Conservation (phyloP, 1,140 invertebrate species). For the Drosophila ficusphila region DNA sequence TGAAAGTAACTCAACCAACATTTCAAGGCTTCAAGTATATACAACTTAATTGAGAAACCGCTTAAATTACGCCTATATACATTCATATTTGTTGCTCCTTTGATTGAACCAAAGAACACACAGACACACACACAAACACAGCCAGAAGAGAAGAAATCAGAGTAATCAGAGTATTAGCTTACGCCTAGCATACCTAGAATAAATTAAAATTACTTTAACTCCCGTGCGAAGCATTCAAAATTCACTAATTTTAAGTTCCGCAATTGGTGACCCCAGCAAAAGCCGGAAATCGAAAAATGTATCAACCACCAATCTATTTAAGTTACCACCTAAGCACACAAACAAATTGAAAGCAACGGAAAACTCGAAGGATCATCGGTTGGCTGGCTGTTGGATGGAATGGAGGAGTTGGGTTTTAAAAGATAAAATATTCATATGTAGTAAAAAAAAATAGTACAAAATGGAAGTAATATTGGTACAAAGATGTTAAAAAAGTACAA, state of each 20-base stretch:
- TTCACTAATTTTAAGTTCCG: constrained; percentile 69
- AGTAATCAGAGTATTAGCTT: constrained; percentile 19
- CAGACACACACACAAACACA: constrained; percentile 21
- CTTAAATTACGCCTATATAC: constrained; percentile 67
- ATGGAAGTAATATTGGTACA: neutral
- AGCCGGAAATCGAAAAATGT: constrained; percentile 32
- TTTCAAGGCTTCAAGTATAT: constrained; percentile 61
- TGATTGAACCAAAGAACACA: constrained; percentile 23
- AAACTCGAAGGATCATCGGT: constrained; percentile 16
- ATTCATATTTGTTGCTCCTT: constrained; percentile 44
- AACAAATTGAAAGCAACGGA: constrained; percentile 11
- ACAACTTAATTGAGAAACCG: constrained; percentile 46
- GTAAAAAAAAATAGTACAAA: neutral
- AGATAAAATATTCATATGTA: too few relatives aligned
- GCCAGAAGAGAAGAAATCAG: constrained; percentile 12
- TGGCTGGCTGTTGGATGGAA: constrained; percentile 4
- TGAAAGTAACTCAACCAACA: constrained; percentile 12
- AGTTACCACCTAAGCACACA: constrained; percentile 62
- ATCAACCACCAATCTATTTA: constrained; percentile 47
- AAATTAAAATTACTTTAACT: constrained; percentile 35
- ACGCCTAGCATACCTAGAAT: constrained; percentile 21
- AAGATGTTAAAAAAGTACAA: neutral
- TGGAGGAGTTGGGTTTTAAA: constrained; percentile 6
- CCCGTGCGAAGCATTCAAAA: constrained; percentile 49
- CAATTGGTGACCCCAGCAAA: constrained; percentile 46